Evolutionary conservation across 2,113 vertebrate species (phyloP).

Genomic region (Pica pica): DNA sequence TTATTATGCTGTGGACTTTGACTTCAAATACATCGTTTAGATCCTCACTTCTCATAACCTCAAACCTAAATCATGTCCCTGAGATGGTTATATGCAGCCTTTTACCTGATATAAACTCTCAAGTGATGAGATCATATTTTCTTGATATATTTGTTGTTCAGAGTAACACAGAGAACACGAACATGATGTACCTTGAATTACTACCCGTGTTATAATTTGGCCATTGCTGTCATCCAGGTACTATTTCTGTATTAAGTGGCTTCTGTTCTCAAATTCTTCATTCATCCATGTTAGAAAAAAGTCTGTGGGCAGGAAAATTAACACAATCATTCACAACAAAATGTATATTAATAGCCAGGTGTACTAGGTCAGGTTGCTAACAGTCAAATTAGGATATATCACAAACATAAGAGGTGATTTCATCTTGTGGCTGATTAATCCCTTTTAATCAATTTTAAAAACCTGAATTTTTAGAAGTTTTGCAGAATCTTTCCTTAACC

Average conservation of each 20-base stretch:
- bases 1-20: background rate
- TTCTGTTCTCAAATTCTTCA: background rate
- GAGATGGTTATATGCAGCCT: background rate
- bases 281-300: background rate
- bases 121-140: background rate
- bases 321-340: background rate
- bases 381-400: background rate
- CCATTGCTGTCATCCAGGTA: background rate
- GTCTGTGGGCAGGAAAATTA: background rate
- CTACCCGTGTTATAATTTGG: background rate
- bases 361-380: background rate
- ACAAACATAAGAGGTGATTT: background rate
- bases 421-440: background rate
- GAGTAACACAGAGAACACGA: background rate
- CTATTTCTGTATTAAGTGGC: conserved; percentile 2
- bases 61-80: background rate
- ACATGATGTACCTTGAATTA: background rate
- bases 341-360: background rate
- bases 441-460: background rate
- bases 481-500: background rate
- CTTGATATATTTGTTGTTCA: background rate
- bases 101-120: background rate
- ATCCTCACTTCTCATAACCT: background rate
- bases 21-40: background rate
- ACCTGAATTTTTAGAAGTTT: background rate